Base-by-base conservation (phyloP, 2,797 vertebrate genomes). In the Craterocephalus amniculus region DNA sequence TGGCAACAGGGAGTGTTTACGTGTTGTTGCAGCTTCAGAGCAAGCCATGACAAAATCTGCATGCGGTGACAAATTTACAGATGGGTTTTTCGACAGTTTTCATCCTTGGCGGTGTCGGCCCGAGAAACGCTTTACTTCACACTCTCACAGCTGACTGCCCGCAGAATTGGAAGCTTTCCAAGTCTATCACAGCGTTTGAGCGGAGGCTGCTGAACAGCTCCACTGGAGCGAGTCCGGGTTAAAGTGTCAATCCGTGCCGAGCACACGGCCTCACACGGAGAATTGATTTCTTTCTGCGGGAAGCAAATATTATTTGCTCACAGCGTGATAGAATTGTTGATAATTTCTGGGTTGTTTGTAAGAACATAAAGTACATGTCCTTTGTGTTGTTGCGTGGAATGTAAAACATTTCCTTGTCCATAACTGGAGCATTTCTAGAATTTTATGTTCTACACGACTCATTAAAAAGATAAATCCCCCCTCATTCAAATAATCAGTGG, bases 161-260 rank as follows among this genome's bases (percentile, higher is more conserved):
- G 65, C 34, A 9, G 49, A 55, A 34, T 35, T 61, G 73, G 70
- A 70, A 49, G n/a, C 31, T 0, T 72, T 76, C 75, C 80, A 82
- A 40, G 77, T 86, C 66, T 74, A 67, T 77, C 76, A 57, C 69
- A 31, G 67, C 27, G 13, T 9, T 72, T 61, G 0, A 51, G 36
- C 66, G 74, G 67, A 67, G 66, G 71, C 51, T 40, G 49, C 38
- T n/a, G 11, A 55, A 22, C 49, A 4, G 35, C 65, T 73, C 29
- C 40, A 18, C 65, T 3, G 34, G 63, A 85, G 49, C 65, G 54
- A 59, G 64, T 48, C 69, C 3, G 20, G 43, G 51, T 73, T 60
- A 11, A 70, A 58, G 68, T 61, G 38, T 72, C 34, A 22, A 64
- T 80, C 29, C 57, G 51, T 22, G 26, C 31, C 32, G 10, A 68